phyloP scores from a whole-genome alignment of 2,888 invertebrate species.

The Cordilura impudica region DNA sequence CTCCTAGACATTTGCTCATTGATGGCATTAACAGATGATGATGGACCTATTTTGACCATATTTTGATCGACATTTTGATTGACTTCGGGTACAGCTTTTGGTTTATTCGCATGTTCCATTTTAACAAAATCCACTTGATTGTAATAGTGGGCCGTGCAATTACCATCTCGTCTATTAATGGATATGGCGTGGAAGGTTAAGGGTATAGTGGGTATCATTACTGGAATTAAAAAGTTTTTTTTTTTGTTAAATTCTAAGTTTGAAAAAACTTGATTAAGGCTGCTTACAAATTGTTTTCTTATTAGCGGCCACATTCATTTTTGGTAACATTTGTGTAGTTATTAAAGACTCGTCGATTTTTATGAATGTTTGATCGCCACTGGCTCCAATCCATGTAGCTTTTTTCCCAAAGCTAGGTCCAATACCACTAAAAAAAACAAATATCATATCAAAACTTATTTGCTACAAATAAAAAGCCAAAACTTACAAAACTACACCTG shows the following conservation, averaged over 20 bases:
- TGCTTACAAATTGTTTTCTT: constrained; percentile 87
- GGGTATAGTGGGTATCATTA: constrained; percentile 89
- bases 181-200: constrained; percentile 91
- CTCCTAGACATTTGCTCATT: constrained; percentile 78
- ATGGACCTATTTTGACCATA: constrained; percentile 41
- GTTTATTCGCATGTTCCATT: constrained; percentile 81
- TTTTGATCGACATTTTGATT: constrained; percentile 75
- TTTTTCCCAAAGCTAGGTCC: constrained; percentile 91
- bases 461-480: neutral
- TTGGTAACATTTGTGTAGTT: constrained; percentile 91
- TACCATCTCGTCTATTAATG: constrained; percentile 92
- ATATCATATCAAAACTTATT: neutral
- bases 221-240: constrained; percentile 78
- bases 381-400: constrained; percentile 95
- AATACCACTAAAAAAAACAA: constrained; percentile 78
- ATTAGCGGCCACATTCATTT: constrained; percentile 93
- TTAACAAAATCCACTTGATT: constrained; percentile 92
- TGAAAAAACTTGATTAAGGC: too few species aligned
- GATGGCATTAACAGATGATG: constrained; percentile 68
- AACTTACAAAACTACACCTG: constrained; percentile 77
- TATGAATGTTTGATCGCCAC: constrained; percentile 97
- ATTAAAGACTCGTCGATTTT: constrained; percentile 95
- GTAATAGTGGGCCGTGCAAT: constrained; percentile 89
- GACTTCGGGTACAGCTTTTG: constrained; percentile 71
- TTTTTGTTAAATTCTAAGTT: neutral